Evolutionary conservation across 2,888 invertebrate species (phyloP).

Genomic region (Chironomus riparius): DNA sequence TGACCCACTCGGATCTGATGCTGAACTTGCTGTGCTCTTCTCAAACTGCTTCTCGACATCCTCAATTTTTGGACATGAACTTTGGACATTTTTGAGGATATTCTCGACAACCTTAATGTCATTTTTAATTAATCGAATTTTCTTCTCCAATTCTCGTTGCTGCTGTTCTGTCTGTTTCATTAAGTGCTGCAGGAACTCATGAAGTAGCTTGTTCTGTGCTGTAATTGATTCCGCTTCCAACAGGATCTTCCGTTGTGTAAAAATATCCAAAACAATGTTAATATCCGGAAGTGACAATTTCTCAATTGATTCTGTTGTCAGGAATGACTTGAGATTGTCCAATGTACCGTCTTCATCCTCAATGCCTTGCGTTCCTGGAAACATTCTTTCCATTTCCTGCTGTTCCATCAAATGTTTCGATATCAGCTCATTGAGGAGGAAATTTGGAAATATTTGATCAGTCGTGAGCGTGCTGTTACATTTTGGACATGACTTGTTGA

Average conservation of each 20-base stretch:
- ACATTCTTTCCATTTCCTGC: conserved; percentile 35
- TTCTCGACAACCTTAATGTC: conserved; percentile 65
- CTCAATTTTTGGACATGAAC: conserved; percentile 27
- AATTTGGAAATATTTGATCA: conserved; percentile 77
- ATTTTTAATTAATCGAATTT: conserved; percentile 63
- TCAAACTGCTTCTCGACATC: conserved; percentile 24
- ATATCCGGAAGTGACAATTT: conserved; percentile 69
- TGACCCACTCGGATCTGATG: conserved; percentile 33
- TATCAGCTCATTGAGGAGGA: conserved; percentile 71
- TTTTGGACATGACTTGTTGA: conserved; percentile 58
- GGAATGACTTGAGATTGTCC: conserved; percentile 53
- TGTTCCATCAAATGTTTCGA: conserved; percentile 56
- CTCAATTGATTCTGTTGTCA: conserved; percentile 55
- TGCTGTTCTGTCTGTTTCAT: conserved; percentile 61
- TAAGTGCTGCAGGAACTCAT: conserved; percentile 74
- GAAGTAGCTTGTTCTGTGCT: conserved; percentile 69
- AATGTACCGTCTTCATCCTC: conserved; percentile 34
- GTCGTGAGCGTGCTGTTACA: conserved; percentile 64
- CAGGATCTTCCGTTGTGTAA: conserved; percentile 67
- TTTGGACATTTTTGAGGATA: conserved; percentile 43
- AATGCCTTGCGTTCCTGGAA: conserved; percentile 35
- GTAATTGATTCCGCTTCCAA: conserved; percentile 72
- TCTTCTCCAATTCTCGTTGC: conserved; percentile 54
- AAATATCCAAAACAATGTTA: conserved; percentile 68
- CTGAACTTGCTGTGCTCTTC: neutral